phyloP scores from a whole-genome alignment of 2,888 invertebrate species.

The Keiferia lycopersicella region DNA sequence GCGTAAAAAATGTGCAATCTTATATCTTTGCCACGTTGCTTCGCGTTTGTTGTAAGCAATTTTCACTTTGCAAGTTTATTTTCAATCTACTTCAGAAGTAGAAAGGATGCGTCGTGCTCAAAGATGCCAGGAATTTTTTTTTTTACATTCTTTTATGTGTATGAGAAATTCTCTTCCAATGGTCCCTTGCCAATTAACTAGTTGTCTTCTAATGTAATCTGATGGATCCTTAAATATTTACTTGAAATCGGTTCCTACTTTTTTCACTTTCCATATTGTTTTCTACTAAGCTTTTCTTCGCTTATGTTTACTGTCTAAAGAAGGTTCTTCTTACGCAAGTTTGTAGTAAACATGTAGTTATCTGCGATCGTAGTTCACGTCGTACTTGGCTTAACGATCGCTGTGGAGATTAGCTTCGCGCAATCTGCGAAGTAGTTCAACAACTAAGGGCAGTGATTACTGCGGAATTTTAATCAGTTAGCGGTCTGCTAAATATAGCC shows the following conservation, averaged over 20 bases:
- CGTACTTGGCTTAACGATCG: conserved; percentile 50
- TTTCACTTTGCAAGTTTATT: conserved; percentile 6
- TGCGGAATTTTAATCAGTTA: conserved; percentile 13
- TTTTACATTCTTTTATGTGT: too few species aligned
- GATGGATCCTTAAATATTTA: too few species aligned
- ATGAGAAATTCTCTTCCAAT: too few species aligned
- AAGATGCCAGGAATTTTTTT: too few species aligned
- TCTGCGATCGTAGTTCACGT: conserved; percentile 54
- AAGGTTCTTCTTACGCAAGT: conserved; percentile 33
- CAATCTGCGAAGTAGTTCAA: conserved; percentile 72
- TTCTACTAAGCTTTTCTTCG: too few species aligned
- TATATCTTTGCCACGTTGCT: not conserved
- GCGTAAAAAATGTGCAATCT: conserved; percentile 8
- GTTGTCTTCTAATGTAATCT: too few species aligned
- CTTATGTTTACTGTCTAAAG: not conserved
- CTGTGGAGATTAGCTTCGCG: conserved; percentile 60
- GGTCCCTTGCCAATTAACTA: too few species aligned
- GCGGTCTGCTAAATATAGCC: conserved; percentile 31
- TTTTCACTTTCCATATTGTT: too few species aligned
- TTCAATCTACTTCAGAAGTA: not conserved
- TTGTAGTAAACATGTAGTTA: conserved; percentile 39
- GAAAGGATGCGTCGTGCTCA: not conserved
- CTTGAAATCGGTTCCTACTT: too few species aligned
- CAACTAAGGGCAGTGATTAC: conserved; percentile 35
- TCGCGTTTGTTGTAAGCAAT: not conserved